Evolutionary conservation across 2,888 invertebrate species (phyloP), one percentile per base, ranked within the genome.

Genomic region (Polyommatus icarus): DNA sequence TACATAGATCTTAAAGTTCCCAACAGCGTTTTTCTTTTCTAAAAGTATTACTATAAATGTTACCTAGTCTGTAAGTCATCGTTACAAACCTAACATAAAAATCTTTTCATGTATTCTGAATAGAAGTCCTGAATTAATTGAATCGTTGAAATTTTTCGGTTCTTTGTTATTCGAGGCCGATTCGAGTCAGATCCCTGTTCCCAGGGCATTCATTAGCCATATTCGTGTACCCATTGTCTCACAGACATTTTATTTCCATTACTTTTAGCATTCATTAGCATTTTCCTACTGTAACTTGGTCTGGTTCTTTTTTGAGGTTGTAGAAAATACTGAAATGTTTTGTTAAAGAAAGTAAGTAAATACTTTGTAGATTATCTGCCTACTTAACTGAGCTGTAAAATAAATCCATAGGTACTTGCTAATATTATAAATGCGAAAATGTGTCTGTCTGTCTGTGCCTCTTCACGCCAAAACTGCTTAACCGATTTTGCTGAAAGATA

Each of bases 81-180:
- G 54, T 18, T 54, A 54, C 54, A 54, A 54, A 54, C 18, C 54
- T 18, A 54, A 15, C 54, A 54, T 61, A 61, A 61, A 24, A 61
- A 24, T 59, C 18, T 59, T n/a, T 59, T 61, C 24, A 12, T 76
- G 61, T 5, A 46, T 54, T 54, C 18, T 24, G 40, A 73, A 10
- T 46, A 73, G 20, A 24, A 46, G 73, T 73, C 50, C 24, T 5
- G 61, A 61, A 24, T 61, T 61, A 61, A 61, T 20, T 24, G 24
- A 61, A 61, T 61, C 12, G 61, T 61, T 61, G 24, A 61, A 61
- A 20, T 24, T 20, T 61, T 61, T 61, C 24, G 20, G 24, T 61
- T 61, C 61, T 61, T 61, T 61, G 61, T 61, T 59, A 59, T 20
- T 59, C 20, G 59, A 20, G 59, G n/a, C 76, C 76, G 75, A 78